Conservation (phyloP, 2,113 vertebrate genomes). For the Daubentonia madagascariensis region DNA sequence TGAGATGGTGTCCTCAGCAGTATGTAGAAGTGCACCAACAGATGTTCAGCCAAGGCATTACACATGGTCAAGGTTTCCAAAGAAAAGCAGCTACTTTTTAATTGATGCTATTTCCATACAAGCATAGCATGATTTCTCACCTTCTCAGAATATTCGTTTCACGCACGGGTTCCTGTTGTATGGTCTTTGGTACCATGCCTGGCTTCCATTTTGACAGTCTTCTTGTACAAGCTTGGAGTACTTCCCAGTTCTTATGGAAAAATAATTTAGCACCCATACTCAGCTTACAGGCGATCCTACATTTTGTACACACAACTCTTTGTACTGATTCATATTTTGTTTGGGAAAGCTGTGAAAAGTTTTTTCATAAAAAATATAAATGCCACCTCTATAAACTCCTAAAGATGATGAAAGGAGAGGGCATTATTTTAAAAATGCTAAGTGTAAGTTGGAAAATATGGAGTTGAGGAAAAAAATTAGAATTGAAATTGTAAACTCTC, state of each 20-base stretch:
- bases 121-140: background rate
- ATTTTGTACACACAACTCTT: background rate
- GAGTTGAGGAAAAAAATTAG: background rate
- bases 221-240: background rate
- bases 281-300: background rate
- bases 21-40: too few species aligned
- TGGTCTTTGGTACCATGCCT: background rate
- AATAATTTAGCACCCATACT: background rate
- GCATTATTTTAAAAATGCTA: background rate
- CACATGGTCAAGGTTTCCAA: background rate
- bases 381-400: background rate
- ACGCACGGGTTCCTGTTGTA: background rate
- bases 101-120: background rate
- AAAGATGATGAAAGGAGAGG: background rate
- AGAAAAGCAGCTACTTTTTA: too few species aligned
- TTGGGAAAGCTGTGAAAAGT: background rate
- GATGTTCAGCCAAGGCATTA: too few species aligned
- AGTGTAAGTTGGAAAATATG: background rate
- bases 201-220: background rate
- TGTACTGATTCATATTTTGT: background rate
- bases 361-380: background rate
- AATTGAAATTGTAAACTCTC: background rate
- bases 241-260: background rate
- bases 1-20: background rate
- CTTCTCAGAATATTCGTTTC: background rate